Conservation (phyloP, 2,113 vertebrate species). For the Ceuthmochares aereus region DNA sequence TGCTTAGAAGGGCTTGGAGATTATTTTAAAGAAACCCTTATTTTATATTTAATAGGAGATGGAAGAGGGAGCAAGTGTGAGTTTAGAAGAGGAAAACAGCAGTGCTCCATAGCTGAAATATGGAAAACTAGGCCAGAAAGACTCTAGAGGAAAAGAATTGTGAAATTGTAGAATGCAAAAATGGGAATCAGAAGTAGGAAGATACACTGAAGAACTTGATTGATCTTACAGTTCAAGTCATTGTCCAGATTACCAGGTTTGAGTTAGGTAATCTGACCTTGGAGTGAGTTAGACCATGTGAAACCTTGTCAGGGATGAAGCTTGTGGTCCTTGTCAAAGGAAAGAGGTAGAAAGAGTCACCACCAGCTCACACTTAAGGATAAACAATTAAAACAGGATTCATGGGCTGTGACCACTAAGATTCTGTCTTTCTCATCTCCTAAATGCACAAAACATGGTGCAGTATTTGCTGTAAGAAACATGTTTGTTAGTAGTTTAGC, state of each 20-base stretch:
- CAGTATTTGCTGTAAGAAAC: neutral
- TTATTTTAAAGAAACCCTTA: neutral
- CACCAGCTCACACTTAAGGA: no score
- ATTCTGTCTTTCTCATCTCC: neutral
- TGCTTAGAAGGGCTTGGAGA: neutral
- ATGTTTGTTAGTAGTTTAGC: neutral
- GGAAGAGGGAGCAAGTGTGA: neutral
- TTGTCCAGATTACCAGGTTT: no score
- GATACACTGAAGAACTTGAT: neutral
- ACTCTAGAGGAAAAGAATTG: accelerated
- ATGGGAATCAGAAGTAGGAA: neutral
- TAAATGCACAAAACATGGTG: neutral
- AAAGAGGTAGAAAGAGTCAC: neutral
- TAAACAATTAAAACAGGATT: neutral
- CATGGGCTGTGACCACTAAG: no score
- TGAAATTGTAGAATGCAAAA: neutral
- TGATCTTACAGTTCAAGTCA: neutral
- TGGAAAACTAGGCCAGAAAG: neutral
- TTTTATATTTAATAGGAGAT: neutral
- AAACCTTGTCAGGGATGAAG: neutral
- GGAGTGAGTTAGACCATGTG: neutral
- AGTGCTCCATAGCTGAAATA: neutral
- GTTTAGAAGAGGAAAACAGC: neutral
- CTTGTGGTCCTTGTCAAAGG: neutral
- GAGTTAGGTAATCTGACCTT: neutral